Evolutionary conservation across 92 coral and sea anemone species (phyloP).

Genomic region (Isaurus tuberculatus): DNA sequence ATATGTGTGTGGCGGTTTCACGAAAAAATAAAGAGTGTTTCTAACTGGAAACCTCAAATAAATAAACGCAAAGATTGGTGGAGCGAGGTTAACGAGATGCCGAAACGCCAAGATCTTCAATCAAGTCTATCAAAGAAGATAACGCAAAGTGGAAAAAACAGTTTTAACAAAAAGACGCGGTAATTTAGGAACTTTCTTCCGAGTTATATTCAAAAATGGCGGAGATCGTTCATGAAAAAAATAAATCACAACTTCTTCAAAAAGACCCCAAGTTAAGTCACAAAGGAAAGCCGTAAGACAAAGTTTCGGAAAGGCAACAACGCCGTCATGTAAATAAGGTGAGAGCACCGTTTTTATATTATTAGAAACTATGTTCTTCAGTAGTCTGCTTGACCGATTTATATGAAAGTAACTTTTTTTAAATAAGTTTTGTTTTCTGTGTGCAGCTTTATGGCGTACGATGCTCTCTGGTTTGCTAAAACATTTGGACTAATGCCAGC

Average conservation of each 20-base stretch:
- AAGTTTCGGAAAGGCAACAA: neutral
- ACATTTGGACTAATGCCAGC: neutral
- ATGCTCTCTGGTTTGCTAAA: neutral
- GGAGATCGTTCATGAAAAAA: too few species aligned
- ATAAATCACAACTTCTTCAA: too few species aligned
- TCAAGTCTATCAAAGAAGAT: neutral
- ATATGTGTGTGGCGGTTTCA: neutral
- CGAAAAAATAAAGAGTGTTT: neutral
- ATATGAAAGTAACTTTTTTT: neutral
- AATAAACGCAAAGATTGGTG: neutral
- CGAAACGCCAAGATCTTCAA: neutral
- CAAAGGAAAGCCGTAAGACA: too few species aligned
- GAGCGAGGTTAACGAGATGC: neutral
- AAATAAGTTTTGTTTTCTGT: too few species aligned
- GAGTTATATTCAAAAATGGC: neutral
- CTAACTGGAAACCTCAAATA: neutral
- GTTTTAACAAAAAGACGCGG: neutral
- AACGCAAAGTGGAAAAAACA: neutral
- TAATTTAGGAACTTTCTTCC: neutral
- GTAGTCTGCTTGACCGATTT: neutral
- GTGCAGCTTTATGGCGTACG: neutral
- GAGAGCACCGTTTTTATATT: neutral
- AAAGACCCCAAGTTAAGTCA: too few species aligned
- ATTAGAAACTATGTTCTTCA: too few species aligned
- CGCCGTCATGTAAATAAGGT: neutral